These are phyloP conservation scores for Drosophila diplacantha DNA, from an alignment of 2,888 invertebrate genomes.

Conservation along the genomic window DNA sequence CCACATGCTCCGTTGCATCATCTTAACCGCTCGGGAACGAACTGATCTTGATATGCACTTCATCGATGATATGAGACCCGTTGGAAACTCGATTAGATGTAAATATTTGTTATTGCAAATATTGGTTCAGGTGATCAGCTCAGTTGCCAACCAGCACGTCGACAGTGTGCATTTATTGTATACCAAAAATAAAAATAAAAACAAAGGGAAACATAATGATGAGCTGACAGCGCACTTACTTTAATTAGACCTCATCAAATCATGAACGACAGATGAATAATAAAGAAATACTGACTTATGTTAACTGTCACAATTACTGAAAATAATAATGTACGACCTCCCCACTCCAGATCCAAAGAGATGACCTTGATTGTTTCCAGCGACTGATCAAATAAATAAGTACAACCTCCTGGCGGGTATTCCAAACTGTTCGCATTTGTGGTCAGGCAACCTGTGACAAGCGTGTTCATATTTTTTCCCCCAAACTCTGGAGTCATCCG, in stretches of 20 bases:
- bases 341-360: background rate
- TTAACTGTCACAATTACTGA: background rate
- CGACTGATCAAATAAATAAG: background rate
- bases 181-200: too few relatives aligned
- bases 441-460: background rate
- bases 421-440: background rate
- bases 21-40: background rate
- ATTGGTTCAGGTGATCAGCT: slow-evolving; percentile 17
- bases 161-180: background rate
- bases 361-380: background rate
- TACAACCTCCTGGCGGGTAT: slow-evolving; percentile 1
- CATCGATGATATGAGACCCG: too few relatives aligned
- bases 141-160: background rate
- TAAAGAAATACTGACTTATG: background rate
- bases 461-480: background rate
- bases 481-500: slow-evolving; percentile 1
- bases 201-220: too few relatives aligned
- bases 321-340: background rate
- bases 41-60: background rate
- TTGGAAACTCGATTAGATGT: background rate
- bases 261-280: too few relatives aligned
- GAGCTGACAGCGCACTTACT: too few relatives aligned
- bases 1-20: slow-evolving; percentile 4
- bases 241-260: too few relatives aligned
- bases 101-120: slow-evolving; percentile 5